Evolutionary conservation across 2,888 invertebrate genomes (phyloP).

Genomic region (Patella depressa): DNA sequence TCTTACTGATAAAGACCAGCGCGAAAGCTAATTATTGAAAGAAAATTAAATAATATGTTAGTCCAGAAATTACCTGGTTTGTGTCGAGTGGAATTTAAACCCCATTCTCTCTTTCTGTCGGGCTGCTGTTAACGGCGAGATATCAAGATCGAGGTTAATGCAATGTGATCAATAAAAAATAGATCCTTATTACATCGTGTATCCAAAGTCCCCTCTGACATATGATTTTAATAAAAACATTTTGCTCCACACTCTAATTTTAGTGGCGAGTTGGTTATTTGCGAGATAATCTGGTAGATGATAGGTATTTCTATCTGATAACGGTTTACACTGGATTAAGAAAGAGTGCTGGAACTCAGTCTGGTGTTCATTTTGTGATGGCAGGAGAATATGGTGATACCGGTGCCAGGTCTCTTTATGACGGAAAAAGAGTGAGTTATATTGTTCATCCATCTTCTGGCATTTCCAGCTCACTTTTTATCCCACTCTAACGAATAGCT

Average conservation of each 20-base stretch:
- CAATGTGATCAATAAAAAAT: too few species aligned
- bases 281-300: constrained; percentile 58
- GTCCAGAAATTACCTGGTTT: too few species aligned
- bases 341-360: constrained; percentile 57
- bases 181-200: too few species aligned
- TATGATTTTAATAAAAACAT: not conserved
- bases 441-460: not conserved
- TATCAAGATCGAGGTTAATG: too few species aligned
- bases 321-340: constrained; percentile 62
- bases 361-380: constrained; percentile 58
- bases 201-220: not conserved
- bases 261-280: constrained; percentile 64
- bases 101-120: too few species aligned
- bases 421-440: constrained; percentile 50
- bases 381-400: constrained; percentile 64
- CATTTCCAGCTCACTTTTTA: not conserved
- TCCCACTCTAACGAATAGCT: not conserved
- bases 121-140: too few species aligned
- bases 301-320: constrained; percentile 60
- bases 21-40: too few species aligned
- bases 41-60: too few species aligned
- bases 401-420: constrained; percentile 58
- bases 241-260: constrained; percentile 13
- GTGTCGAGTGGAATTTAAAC: too few species aligned
- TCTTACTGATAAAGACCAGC: too few species aligned